Evolutionary conservation across 23 tunicate genomes (phyloP).

Genomic region (Ascidia mentula): DNA sequence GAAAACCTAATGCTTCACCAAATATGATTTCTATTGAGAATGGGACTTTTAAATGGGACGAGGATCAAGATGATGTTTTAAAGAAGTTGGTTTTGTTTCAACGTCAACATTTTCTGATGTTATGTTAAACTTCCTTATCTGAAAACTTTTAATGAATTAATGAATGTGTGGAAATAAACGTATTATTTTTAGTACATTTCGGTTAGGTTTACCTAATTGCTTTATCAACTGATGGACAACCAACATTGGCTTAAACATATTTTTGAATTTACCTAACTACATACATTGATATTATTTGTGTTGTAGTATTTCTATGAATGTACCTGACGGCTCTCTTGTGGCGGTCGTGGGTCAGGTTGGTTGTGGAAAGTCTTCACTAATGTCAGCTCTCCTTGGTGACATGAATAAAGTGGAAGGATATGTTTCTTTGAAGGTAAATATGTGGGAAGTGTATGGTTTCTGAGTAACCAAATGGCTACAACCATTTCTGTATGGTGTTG

Average conservation of each 20-base stretch:
- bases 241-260: background rate
- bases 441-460: too few species aligned
- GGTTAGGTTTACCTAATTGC: too few species aligned
- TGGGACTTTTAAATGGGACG: slow-evolving; percentile 75
- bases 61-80: slow-evolving; percentile 27
- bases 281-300: background rate
- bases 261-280: background rate
- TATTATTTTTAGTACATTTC: background rate
- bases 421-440: slow-evolving; percentile 62
- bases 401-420: slow-evolving; percentile 66
- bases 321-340: slow-evolving; percentile 70
- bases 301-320: slow-evolving; percentile 50
- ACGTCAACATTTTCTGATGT: too few species aligned
- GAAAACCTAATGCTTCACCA: slow-evolving; percentile 16
- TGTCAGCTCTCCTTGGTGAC: slow-evolving; percentile 90
- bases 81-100: slow-evolving; percentile 35
- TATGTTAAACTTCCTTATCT: too few species aligned
- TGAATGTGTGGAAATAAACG: background rate
- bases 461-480: too few species aligned
- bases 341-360: slow-evolving; percentile 99
- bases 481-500: too few species aligned
- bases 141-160: too few species aligned
- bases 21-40: slow-evolving; percentile 35
- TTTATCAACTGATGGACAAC: too few species aligned
- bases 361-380: slow-evolving; percentile 90